phyloP scores from a whole-genome alignment of 2,113 vertebrate species.

The Tringa solitaria region DNA sequence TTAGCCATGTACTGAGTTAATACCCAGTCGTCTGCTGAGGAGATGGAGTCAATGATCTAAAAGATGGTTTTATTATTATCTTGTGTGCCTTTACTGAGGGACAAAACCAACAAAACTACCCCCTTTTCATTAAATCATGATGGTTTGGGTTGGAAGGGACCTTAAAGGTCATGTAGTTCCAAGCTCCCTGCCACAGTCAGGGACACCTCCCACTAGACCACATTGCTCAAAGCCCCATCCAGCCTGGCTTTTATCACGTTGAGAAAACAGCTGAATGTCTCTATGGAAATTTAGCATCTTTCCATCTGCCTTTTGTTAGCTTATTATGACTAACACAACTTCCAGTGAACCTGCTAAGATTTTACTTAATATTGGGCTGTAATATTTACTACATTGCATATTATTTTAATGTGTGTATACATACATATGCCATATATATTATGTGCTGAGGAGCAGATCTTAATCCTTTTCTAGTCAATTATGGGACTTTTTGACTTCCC shows the following conservation, averaged over 20 bases:
- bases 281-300: background rate
- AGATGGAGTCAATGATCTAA: background rate
- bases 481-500: background rate
- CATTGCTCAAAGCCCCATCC: background rate
- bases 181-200: background rate
- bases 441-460: background rate
- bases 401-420: accelerated
- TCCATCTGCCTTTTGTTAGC: background rate
- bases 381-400: background rate
- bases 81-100: background rate
- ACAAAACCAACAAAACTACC: background rate
- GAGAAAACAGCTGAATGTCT: background rate
- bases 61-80: background rate
- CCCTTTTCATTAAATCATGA: background rate
- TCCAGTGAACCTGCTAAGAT: background rate
- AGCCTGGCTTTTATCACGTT: background rate
- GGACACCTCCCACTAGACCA: background rate
- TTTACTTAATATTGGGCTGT: background rate
- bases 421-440: background rate
- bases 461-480: background rate
- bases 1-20: background rate
- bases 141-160: background rate
- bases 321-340: background rate
- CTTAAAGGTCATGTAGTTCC: background rate
- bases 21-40: background rate